Percentiles rank a stretch among this genome's conserved stretches.
phyloP scores from a whole-genome alignment of 2,797 vertebrate species.

The Sebastes hubbsi region DNA sequence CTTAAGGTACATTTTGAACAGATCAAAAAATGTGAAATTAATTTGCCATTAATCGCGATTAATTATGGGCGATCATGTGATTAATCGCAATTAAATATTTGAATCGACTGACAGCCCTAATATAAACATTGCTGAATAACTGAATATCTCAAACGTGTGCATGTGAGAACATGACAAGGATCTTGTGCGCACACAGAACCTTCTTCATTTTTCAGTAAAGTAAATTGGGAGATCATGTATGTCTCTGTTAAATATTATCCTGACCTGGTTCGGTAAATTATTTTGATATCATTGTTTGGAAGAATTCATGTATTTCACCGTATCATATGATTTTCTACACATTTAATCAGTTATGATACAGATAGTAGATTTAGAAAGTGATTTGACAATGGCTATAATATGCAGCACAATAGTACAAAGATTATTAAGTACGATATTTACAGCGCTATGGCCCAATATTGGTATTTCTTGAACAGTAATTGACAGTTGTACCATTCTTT shows the following conservation, averaged over 20 bases:
- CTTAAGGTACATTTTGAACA: too few species aligned
- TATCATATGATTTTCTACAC: background rate
- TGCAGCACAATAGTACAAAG: background rate
- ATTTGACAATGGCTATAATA: background rate
- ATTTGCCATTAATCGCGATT: background rate
- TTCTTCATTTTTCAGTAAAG: background rate
- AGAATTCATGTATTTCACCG: background rate
- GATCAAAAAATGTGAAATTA: background rate
- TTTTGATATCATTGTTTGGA: background rate
- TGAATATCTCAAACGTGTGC: background rate
- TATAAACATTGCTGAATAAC: background rate
- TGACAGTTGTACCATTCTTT: background rate
- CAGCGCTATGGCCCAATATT: background rate
- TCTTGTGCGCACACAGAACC: background rate
- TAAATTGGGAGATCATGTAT: background rate
- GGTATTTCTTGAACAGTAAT: background rate
- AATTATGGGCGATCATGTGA: too few species aligned
- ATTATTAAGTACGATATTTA: background rate
- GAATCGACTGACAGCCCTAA: too few species aligned
- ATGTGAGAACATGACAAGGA: background rate
- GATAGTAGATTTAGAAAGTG: background rate
- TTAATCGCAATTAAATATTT: too few species aligned
- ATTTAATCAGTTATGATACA: background rate
- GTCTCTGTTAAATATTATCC: background rate
- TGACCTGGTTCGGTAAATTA: background rate